Evolutionary conservation across 2,797 vertebrate genomes (phyloP).

Genomic region (Melopsittacus undulatus): DNA sequence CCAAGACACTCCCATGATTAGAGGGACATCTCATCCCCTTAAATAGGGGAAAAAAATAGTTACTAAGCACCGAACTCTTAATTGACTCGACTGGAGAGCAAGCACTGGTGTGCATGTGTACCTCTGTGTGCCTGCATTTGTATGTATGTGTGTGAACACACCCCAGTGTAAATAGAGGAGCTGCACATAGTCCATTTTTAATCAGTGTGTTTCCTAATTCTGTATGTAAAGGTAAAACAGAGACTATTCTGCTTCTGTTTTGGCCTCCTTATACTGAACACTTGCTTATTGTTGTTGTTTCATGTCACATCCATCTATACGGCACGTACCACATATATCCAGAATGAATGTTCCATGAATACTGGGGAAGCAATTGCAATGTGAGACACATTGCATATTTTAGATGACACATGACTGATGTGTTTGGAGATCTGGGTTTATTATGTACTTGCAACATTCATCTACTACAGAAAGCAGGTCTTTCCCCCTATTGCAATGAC

Average conservation of each 20-base stretch:
- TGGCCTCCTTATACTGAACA: not conserved
- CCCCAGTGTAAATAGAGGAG: not conserved
- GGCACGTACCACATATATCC: not conserved
- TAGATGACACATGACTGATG: constrained; percentile 63
- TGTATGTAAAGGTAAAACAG: not conserved
- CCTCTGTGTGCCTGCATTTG: not conserved
- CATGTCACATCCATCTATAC: not conserved
- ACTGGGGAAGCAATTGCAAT: constrained; percentile 29
- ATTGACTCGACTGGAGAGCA: not conserved
- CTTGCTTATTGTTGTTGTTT: not conserved
- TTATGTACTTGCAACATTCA: constrained; percentile 58
- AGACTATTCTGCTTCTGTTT: not conserved
- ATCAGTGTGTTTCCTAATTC: not conserved
- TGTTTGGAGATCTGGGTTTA: constrained; percentile 57
- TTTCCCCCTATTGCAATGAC: constrained; percentile 5
- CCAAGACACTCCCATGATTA: not conserved
- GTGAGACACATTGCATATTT: constrained; percentile 37
- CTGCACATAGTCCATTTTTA: not conserved
- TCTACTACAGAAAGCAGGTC: constrained; percentile 39
- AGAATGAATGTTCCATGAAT: constrained; percentile 56
- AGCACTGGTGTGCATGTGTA: accelerated
- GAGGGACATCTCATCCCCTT: not conserved
- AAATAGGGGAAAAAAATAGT: not conserved
- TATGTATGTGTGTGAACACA: accelerated
- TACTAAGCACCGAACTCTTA: not conserved